These are phyloP conservation scores for Drosophila picticornis DNA, from an alignment of 2,888 invertebrate species.

Conservation along the genomic window DNA sequence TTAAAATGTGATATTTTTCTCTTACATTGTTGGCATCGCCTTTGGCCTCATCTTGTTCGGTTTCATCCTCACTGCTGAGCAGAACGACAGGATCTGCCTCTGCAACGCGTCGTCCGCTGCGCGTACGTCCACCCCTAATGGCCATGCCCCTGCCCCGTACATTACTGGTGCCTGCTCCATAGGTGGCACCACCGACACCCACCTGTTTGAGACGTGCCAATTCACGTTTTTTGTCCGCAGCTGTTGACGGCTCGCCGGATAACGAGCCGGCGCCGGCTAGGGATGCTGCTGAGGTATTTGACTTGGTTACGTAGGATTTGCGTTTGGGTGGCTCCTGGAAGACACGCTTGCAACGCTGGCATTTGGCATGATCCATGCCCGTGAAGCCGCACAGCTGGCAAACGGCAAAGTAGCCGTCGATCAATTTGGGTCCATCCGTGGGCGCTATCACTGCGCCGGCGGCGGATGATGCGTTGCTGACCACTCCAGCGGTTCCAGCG, in stretches of 20 bases:
- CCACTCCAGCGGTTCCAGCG: conserved; percentile 2
- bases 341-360: conserved; percentile 90
- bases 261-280: conserved; percentile 31
- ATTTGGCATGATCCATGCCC: conserved; percentile 92
- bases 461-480: conserved; percentile 22
- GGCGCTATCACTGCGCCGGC: conserved; percentile 70
- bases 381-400: conserved; percentile 93
- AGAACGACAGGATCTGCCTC: conserved; percentile 90
- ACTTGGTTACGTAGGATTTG: conserved; percentile 70
- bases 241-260: conserved; percentile 27
- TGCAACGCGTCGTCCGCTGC: conserved; percentile 85
- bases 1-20: neutral
- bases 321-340: conserved; percentile 90
- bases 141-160: conserved; percentile 71
- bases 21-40: conserved; percentile 72
- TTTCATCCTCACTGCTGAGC: conserved; percentile 90
- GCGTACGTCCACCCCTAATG: conserved; percentile 83
- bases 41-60: conserved; percentile 85
- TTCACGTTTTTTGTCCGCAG: conserved; percentile 77
- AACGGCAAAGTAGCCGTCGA: conserved; percentile 91
- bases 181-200: conserved; percentile 43
- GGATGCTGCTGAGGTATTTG: conserved; percentile 37
- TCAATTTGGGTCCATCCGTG: conserved; percentile 87
- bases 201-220: conserved; percentile 47
- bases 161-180: conserved; percentile 40